Conservation (phyloP, 53 echinoderm and acorn worm species). For the Actinopyga echinites region DNA sequence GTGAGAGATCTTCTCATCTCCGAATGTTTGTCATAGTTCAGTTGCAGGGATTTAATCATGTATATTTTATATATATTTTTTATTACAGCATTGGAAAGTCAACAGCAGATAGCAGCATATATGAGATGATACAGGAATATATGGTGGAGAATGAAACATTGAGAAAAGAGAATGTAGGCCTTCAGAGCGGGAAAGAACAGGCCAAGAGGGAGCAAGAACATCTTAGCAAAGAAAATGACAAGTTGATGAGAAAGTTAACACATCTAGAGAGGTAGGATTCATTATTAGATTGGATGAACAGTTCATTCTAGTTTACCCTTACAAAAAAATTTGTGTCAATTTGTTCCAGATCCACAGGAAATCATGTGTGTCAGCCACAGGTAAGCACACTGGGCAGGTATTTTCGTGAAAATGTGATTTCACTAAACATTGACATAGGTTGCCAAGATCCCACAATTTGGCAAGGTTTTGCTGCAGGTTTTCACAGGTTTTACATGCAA, state of each 20-base stretch:
- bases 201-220: conserved; percentile 81
- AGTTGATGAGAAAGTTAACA: conserved; percentile 77
- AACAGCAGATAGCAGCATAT: conserved; percentile 90
- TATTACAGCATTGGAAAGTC: conserved; percentile 63
- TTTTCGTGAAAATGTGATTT: background rate
- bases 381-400: background rate
- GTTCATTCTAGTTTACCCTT: background rate
- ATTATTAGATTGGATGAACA: too few relatives aligned
- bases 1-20: too few relatives aligned
- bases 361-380: too few relatives aligned
- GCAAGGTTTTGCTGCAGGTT: too few relatives aligned
- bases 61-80: background rate
- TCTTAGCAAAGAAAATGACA: conserved; percentile 89
- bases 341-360: too few relatives aligned
- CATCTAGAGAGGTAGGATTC: conserved; percentile 76
- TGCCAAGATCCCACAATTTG: too few relatives aligned
- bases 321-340: too few relatives aligned
- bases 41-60: background rate
- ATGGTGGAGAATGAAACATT: conserved; percentile 98
- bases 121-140: conserved; percentile 99
- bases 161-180: conserved; percentile 86
- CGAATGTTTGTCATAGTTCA: background rate
- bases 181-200: conserved; percentile 61
- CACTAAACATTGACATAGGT: too few relatives aligned
- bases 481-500: too few relatives aligned